Conservation (phyloP, 2,888 invertebrate species). For the Dasysyrphus tricinctus region DNA sequence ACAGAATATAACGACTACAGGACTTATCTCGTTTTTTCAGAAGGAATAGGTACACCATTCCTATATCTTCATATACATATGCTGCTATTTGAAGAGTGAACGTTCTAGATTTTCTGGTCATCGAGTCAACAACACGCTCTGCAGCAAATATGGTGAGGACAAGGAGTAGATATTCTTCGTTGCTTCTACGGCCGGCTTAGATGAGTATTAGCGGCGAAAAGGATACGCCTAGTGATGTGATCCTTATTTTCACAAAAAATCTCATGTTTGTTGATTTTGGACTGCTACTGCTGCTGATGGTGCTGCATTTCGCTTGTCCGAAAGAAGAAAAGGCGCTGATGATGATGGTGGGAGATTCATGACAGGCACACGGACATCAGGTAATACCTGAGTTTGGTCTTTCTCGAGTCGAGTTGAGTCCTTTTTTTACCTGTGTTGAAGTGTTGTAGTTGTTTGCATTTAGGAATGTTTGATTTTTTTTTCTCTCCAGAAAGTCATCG, state of each 20-base stretch:
- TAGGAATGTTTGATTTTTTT: slow-evolving; percentile 1
- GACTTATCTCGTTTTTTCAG: slow-evolving; percentile 41
- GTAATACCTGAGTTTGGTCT: slow-evolving; percentile 41
- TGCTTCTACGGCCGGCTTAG: slow-evolving; percentile 53
- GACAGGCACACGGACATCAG: slow-evolving; percentile 50
- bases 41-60: slow-evolving; percentile 15
- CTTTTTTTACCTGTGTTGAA: slow-evolving; percentile 33
- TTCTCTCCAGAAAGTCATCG: slow-evolving; percentile 21
- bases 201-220: slow-evolving; percentile 63
- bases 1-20: slow-evolving; percentile 28
- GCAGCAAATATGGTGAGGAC: slow-evolving; percentile 24
- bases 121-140: slow-evolving; percentile 65
- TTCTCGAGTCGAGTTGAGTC: slow-evolving; percentile 32
- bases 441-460: slow-evolving; percentile 14
- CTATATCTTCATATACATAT: neutral
- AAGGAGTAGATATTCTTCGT: slow-evolving; percentile 38
- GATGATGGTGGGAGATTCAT: slow-evolving; percentile 52
- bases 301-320: slow-evolving; percentile 44
- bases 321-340: slow-evolving; percentile 55
- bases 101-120: slow-evolving; percentile 72
- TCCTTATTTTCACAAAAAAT: slow-evolving; percentile 61
- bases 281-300: slow-evolving; percentile 12
- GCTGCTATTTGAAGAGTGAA: slow-evolving; percentile 55
- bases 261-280: slow-evolving; percentile 71
- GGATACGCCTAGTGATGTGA: slow-evolving; percentile 66